Conservation (phyloP, 2,797 vertebrate genomes). For the Pantherophis alleghaniensis region DNA sequence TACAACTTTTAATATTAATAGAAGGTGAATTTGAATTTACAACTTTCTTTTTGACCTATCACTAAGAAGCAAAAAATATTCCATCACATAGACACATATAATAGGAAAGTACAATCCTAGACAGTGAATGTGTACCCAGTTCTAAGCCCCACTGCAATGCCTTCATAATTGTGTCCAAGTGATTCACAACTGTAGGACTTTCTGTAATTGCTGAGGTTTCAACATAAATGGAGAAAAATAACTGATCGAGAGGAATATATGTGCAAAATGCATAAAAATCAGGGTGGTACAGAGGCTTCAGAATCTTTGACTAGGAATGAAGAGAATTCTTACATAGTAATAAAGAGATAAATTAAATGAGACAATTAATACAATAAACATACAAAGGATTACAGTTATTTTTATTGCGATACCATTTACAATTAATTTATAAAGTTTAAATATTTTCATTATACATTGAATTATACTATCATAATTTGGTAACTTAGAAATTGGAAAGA, state of each 20-base stretch:
- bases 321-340: neutral
- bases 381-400: neutral
- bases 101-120: neutral
- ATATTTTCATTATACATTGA: slow-evolving; percentile 4
- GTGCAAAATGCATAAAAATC: neutral
- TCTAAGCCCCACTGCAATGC: neutral
- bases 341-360: neutral
- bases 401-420: neutral
- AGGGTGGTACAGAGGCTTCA: neutral
- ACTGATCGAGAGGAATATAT: neutral
- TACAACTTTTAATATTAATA: neutral
- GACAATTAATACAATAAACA: neutral
- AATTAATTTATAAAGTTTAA: neutral
- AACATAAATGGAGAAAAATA: neutral
- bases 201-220: neutral
- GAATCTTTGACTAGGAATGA: neutral
- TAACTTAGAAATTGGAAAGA: neutral
- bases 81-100: neutral
- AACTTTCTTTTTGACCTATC: neutral
- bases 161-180: neutral
- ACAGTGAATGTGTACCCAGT: neutral
- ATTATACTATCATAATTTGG: slow-evolving; percentile 23
- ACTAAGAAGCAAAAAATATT: neutral
- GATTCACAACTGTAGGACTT: neutral
- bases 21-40: neutral